Evolutionary conservation across 2,113 vertebrate species (phyloP), one percentile per base, ranked within the genome.

Genomic region (Anhinga anhinga): DNA sequence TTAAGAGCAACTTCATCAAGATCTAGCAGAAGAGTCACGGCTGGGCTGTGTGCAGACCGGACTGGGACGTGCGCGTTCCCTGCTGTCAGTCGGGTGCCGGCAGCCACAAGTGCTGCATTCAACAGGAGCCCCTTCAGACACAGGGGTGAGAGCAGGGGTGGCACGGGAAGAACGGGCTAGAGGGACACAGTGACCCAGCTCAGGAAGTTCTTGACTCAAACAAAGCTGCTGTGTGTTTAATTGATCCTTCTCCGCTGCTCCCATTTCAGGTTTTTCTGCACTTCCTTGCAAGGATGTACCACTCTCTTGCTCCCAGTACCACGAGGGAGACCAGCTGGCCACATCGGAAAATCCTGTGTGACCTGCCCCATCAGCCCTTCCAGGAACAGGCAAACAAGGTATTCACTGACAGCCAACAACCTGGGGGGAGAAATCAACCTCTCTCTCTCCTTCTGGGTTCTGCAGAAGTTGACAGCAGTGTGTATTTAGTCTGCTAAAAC

Each of bases 151-250:
- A 50, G 19, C 14, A 32, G 26, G 40, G 38, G 9, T n/a, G 42
- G 20, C 5, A 0, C 0, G 2, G 20, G 38, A 11, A 27, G 18
- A 44, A 56, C 0, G 1, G 19, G 13, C 15, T 22, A 5, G 34
- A 44, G 53, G 34, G 62, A 26, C 32, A 30, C 0, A 1, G 5
- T 4, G 53, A 50, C 22, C 15, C 61, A 59, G 34, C 36, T 44
- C n/a, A 27, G 40, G 52, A 32, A n/a, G 34, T 22, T 52, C 61
- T 67, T 30, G 13, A 11, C 44, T 72, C 67, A 32, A 12, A 19
- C 10, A 26, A 32, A 77, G 15, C 36, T 80, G 21, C 38, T 50
- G 7, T 42, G 32, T 32, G 11, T 40, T 78, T 23, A 29, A 53
- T 13, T 25, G 40, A 26, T 73, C 49, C 29, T 40, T 87, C 50